Evolutionary conservation across 1,140 invertebrate species (phyloP).

Genomic region (Lucilia cuprina): DNA sequence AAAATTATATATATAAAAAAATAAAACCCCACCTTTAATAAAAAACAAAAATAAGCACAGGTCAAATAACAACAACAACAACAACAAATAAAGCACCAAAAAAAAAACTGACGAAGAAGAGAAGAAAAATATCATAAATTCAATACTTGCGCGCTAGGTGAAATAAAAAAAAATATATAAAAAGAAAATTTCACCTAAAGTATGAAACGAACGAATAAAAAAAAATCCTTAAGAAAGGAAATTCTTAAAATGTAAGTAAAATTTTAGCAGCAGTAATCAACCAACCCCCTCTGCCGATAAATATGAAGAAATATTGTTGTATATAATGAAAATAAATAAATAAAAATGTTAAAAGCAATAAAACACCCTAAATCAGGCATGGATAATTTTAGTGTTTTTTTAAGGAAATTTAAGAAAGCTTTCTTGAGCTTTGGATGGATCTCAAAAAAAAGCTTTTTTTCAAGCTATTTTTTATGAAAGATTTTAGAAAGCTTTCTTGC

Average conservation of each 20-base stretch:
- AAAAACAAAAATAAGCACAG: neutral
- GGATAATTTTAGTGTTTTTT: no score
- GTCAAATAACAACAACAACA: constrained; percentile 10
- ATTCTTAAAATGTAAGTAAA: neutral
- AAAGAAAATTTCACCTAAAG: neutral
- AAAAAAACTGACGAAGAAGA: neutral
- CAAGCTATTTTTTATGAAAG: no score
- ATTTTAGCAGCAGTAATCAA: neutral
- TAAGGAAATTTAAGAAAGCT: no score
- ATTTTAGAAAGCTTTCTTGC: no score
- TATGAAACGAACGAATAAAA: neutral
- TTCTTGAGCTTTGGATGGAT: no score
- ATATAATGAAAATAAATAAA: neutral
- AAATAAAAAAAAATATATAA: neutral
- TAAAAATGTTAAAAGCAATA: neutral
- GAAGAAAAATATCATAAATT: neutral
- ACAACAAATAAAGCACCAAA: neutral
- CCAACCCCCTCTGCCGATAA: neutral
- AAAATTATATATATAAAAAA: neutral
- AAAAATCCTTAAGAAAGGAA: neutral
- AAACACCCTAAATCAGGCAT: neutral
- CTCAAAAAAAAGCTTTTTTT: no score
- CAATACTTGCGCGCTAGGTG: constrained; percentile 9
- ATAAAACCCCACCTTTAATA: constrained; percentile 11
- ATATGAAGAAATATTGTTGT: neutral